These are phyloP conservation scores for Cardinalis cardinalis DNA, from an alignment of 2,113 vertebrate species.

Conservation along the genomic window DNA sequence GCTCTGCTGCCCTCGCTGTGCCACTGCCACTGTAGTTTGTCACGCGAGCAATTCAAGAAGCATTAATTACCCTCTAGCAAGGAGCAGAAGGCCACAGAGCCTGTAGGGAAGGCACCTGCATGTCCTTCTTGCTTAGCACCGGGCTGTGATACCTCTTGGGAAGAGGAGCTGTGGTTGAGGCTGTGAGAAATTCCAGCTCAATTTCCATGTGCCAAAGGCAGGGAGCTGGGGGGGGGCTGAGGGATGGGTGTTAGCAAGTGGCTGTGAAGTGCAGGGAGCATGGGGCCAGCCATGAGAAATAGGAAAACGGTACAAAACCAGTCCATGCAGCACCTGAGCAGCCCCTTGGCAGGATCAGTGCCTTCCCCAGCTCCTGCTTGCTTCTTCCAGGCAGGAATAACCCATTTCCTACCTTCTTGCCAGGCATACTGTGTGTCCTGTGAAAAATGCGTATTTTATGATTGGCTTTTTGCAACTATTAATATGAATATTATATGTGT, in stretches of 20 bases:
- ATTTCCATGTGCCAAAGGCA: background rate
- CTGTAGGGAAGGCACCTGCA: fast-evolving
- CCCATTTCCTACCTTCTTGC: background rate
- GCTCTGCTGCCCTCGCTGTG: background rate
- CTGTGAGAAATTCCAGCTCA: fast-evolving
- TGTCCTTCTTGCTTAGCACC: background rate
- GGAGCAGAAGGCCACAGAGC: background rate
- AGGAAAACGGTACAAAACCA: fast-evolving
- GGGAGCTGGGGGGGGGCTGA: background rate
- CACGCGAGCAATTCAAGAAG: background rate
- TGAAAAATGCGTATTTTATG: no score
- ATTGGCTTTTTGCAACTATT: no score
- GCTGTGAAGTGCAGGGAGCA: fast-evolving
- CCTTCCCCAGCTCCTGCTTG: background rate
- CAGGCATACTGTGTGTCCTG: background rate
- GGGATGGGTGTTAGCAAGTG: background rate
- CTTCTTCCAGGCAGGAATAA: background rate
- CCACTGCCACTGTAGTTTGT: fast-evolving
- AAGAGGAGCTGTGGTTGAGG: background rate
- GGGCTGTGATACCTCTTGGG: background rate
- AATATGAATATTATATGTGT: no score
- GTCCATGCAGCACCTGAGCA: background rate
- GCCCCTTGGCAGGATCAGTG: background rate
- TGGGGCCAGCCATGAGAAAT: fast-evolving
- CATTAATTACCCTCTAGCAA: background rate